phyloP scores from a whole-genome alignment of 2,797 vertebrate species.

The Rachycentron canadum region DNA sequence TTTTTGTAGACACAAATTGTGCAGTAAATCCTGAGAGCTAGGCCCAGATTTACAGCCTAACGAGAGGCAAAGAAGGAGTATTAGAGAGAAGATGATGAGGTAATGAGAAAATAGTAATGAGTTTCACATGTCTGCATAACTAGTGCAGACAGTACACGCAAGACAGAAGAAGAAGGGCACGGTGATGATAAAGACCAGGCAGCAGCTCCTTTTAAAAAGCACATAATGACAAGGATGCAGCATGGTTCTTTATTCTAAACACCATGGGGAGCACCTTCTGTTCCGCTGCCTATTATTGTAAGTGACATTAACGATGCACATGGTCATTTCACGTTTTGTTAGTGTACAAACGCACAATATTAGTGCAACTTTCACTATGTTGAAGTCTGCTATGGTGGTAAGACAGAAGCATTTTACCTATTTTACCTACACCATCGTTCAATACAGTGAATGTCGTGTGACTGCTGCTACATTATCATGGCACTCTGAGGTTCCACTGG shows the following conservation, averaged over 20 bases:
- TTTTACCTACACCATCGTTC: too few species aligned
- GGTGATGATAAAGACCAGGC: slow-evolving; percentile 36
- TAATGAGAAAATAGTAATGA: slow-evolving; percentile 63
- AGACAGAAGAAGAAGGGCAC: slow-evolving; percentile 8
- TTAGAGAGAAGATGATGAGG: slow-evolving; percentile 58
- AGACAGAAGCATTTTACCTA: not conserved
- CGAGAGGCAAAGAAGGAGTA: slow-evolving; percentile 51
- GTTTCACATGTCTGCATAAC: slow-evolving; percentile 54
- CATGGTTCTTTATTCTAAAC: slow-evolving; percentile 28
- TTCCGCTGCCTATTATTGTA: too few species aligned
- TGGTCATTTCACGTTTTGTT: not conserved
- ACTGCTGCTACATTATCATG: too few species aligned
- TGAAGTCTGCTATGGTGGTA: too few species aligned
- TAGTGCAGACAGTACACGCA: slow-evolving; percentile 14
- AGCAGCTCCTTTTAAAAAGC: slow-evolving; percentile 47
- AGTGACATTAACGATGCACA: too few species aligned
- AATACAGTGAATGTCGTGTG: too few species aligned
- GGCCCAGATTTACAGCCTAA: slow-evolving; percentile 56
- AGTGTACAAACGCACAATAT: not conserved
- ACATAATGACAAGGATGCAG: slow-evolving; percentile 53
- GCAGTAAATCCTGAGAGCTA: slow-evolving; percentile 50
- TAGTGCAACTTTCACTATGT: not conserved
- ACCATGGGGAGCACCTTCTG: not conserved
- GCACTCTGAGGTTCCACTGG: not conserved
- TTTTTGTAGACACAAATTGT: slow-evolving; percentile 54